A percentile compares a stretch with the other conserved stretches of the same genome.
Evolutionary conservation across 1,140 invertebrate genomes (phyloP).

Genomic region (Hetaerina americana): DNA sequence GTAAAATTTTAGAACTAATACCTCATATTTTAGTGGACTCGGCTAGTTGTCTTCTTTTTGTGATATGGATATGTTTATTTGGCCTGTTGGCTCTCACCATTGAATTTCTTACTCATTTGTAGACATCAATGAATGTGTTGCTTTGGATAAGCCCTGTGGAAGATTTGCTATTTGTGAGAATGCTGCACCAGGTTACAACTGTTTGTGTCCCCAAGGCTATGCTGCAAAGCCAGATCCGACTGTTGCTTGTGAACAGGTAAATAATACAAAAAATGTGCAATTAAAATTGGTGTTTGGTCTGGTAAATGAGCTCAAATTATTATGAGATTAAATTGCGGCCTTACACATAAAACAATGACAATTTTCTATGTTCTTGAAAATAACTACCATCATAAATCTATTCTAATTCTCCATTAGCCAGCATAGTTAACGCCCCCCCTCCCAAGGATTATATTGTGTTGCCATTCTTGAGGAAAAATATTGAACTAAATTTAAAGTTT

Average conservation of each 20-base stretch:
- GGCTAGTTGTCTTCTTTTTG: no score
- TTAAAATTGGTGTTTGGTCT: constrained; percentile 4
- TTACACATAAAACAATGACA: constrained; percentile 5
- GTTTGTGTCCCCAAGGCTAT: constrained; percentile 79
- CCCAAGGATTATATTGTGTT: no score
- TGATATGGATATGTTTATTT: no score
- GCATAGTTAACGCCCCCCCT: no score
- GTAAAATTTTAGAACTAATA: no score
- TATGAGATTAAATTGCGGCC: constrained; percentile 6
- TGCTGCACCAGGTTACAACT: constrained; percentile 69
- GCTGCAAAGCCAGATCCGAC: constrained; percentile 62
- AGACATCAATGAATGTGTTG: constrained; percentile 84
- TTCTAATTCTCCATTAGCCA: no score
- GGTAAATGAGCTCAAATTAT: constrained; percentile 10
- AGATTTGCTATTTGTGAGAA: constrained; percentile 80
- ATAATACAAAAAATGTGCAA: neutral
- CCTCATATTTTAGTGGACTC: no score
- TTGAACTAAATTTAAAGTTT: no score
- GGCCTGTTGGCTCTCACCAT: no score
- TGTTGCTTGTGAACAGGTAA: constrained; percentile 75
- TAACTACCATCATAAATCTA: no score
- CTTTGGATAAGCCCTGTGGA: constrained; percentile 70
- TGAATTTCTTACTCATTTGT: constrained; percentile 17
- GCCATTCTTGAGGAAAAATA: no score
- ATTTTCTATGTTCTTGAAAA: no score